Base-by-base conservation (phyloP, 2,113 vertebrate species). In the Pardalotus punctatus region DNA sequence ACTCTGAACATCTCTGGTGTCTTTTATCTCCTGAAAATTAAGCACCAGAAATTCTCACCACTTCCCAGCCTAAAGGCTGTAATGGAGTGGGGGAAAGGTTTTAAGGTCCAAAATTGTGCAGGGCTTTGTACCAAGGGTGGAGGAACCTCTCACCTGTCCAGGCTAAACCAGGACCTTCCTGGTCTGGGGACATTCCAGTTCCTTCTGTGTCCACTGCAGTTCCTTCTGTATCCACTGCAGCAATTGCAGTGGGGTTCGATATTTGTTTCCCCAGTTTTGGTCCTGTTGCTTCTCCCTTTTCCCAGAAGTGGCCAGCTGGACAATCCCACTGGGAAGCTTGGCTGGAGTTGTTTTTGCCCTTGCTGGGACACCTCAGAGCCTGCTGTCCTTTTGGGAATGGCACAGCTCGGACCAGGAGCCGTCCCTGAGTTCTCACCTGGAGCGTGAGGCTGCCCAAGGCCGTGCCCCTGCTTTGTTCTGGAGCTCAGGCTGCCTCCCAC, bases 161-260 rank as follows among this genome's bases (percentile, higher is more conserved):
- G 56, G 23, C 42, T 56, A 2, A 64, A 35, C 60, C n/a, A 17
- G 51, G 7, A 10, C 50, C 23, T 14, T 38, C 57, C 58, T 69
- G 33, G 45, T 58, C 18, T 22, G 56, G 27, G 56, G 25, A 42
- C 45, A 14, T 51, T 18, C 15, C 16, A 16, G 15, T 43, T 43
- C 42, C 16, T 43, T 62, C 53, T 28, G 7, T 33, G 27, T n/a
- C 48, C 40, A 2, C 40, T 18, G 15, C 16, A 16, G 15, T 43
- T 43, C 42, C 16, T 43, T 62, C 53, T 28, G 7, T 33, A 33
- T n/a, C 48, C 40, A 2, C 40, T 28, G n/a, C 40, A 64, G 23
- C 10, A 2, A 2, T 40, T n/a, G 23, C 28, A 23, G 0, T 5
- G 19, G n/a, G 19, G 3, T 36, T 77, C 25, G 8, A 0, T 18